phyloP scores from a whole-genome alignment of 2,113 vertebrate genomes.

The Chaetura pelagica region DNA sequence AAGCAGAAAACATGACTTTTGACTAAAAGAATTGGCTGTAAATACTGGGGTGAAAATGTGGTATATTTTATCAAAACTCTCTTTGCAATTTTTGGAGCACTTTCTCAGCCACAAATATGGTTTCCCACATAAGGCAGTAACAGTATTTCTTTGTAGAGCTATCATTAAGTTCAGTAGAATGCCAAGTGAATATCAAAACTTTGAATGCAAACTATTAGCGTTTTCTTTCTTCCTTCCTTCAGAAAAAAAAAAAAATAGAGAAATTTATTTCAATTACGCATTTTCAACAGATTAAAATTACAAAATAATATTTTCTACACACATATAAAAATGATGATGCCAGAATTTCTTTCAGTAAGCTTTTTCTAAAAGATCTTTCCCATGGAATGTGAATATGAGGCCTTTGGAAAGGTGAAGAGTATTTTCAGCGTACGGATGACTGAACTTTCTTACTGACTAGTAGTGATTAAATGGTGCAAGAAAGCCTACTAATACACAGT shows the following conservation, averaged over 20 bases:
- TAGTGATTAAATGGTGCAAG: neutral
- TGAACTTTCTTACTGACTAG: neutral
- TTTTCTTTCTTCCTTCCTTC: slow-evolving; percentile 7
- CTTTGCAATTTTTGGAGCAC: slow-evolving; percentile 16
- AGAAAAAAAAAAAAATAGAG: neutral
- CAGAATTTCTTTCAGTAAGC: neutral
- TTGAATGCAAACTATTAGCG: slow-evolving; percentile 49
- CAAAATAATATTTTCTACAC: slow-evolving; percentile 14
- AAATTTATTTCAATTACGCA: slow-evolving; percentile 40
- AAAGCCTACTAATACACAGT: neutral
- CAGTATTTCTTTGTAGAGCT: slow-evolving; percentile 59
- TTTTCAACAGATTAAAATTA: slow-evolving; percentile 52
- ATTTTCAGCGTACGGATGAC: neutral
- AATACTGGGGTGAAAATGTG: slow-evolving; percentile 58
- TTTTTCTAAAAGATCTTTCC: neutral
- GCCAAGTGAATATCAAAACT: slow-evolving; percentile 69
- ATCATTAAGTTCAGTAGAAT: slow-evolving; percentile 58
- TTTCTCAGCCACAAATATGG: slow-evolving; percentile 73
- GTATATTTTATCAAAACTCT: slow-evolving; percentile 65
- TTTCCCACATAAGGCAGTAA: slow-evolving; percentile 65
- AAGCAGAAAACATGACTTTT: slow-evolving; percentile 63
- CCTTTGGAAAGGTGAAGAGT: neutral
- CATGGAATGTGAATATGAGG: neutral
- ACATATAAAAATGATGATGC: neutral
- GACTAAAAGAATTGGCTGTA: slow-evolving; percentile 66